phyloP scores from a whole-genome alignment of 2,888 invertebrate genomes.

The Eristalinus aeneus region DNA sequence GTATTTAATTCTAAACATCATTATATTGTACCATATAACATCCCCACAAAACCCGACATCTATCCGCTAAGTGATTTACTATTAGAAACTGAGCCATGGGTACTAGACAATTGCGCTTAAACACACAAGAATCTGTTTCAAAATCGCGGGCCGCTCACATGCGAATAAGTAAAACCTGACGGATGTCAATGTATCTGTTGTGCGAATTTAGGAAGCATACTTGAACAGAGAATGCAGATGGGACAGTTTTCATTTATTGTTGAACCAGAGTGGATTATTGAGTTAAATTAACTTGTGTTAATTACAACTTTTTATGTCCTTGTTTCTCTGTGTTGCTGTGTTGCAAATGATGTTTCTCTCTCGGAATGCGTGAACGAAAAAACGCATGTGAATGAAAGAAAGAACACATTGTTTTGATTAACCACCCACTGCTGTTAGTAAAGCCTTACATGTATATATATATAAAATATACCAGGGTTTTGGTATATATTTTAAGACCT shows the following conservation, averaged over 20 bases:
- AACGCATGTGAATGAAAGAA: neutral
- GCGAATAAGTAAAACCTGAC: conserved; percentile 19
- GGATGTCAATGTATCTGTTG: neutral
- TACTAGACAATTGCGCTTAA: neutral
- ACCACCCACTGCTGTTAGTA: too few species aligned
- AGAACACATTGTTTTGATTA: neutral
- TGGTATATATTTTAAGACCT: too few species aligned
- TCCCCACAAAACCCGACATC: neutral
- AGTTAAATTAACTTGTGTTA: neutral
- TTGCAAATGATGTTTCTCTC: neutral
- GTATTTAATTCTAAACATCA: too few species aligned
- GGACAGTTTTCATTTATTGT: neutral
- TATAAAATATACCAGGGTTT: too few species aligned
- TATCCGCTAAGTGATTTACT: neutral
- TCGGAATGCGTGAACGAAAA: neutral
- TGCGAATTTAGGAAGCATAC: neutral
- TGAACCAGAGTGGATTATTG: neutral
- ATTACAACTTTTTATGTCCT: neutral
- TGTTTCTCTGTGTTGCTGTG: neutral
- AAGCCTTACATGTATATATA: too few species aligned
- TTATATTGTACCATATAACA: neutral
- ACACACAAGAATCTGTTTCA: neutral
- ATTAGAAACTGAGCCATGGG: neutral
- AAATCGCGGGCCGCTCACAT: conserved; percentile 16
- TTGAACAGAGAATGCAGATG: neutral